Percentiles rank a stretch among this genome's conserved stretches.
These are phyloP conservation scores for Chelonoidis abingdonii DNA, from an alignment of 2,113 vertebrate genomes.

Conservation along the genomic window DNA sequence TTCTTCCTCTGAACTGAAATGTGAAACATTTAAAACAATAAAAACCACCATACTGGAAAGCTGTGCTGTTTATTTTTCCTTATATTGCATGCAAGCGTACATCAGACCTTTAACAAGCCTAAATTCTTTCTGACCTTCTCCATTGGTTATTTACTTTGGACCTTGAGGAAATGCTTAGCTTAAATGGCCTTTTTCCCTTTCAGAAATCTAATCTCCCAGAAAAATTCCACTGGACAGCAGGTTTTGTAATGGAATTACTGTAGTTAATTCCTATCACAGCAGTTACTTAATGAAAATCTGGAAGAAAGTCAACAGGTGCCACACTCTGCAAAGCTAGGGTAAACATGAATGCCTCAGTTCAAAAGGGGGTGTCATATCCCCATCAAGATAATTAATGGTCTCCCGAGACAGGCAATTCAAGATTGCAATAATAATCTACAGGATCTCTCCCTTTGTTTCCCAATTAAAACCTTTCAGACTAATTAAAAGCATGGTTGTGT, in stretches of 20 bases:
- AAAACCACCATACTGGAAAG: constrained; percentile 72
- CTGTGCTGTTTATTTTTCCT: constrained; percentile 52
- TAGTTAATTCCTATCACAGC: constrained; percentile 77
- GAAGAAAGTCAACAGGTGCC: constrained; percentile 74
- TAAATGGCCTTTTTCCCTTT: constrained; percentile 70
- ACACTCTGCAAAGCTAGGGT: constrained; percentile 53
- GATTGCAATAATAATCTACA: constrained; percentile 66
- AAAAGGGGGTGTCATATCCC: constrained; percentile 67
- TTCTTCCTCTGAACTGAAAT: constrained; percentile 60
- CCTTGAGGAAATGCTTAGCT: constrained; percentile 53
- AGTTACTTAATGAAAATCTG: constrained; percentile 79
- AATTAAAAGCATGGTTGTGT: constrained; percentile 72
- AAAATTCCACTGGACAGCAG: constrained; percentile 74
- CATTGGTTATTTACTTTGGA: constrained; percentile 63
- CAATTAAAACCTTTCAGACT: constrained; percentile 69
- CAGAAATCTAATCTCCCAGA: constrained; percentile 79
- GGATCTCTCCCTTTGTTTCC: constrained; percentile 68
- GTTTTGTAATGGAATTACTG: constrained; percentile 74
- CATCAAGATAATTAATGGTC: constrained; percentile 68
- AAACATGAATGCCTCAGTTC: constrained; percentile 58
- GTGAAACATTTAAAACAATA: constrained; percentile 73
- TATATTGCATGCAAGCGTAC: constrained; percentile 47
- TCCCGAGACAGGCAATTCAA: constrained; percentile 68
- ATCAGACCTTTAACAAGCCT: constrained; percentile 64
- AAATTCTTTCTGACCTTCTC: constrained; percentile 74